Percentiles rank a stretch among this genome's conserved stretches.
These are phyloP conservation scores for Peromyscus aztecus DNA, from an alignment of 2,797 vertebrate genomes.

Conservation along the genomic window DNA sequence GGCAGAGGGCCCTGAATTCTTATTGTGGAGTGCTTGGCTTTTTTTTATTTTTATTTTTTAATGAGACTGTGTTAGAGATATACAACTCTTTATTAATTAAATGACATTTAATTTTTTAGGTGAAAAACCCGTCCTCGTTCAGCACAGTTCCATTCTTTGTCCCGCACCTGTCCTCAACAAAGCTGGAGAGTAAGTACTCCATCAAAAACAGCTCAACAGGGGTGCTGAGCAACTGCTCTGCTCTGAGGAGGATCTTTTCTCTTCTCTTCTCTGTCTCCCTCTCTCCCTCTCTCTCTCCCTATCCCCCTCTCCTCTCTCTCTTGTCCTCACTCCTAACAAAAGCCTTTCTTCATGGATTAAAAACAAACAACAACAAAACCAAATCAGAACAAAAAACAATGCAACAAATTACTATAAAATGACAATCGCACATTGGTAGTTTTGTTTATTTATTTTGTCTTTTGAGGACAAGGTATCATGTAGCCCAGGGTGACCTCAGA, in stretches of 20 bases:
- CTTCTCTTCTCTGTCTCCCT: background rate
- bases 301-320: accelerated
- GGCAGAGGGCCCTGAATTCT: background rate
- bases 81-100: constrained; percentile 46
- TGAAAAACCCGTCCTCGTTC: constrained; percentile 90
- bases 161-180: constrained; percentile 92
- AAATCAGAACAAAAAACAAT: background rate
- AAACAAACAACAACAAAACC: background rate
- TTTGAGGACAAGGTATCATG: background rate
- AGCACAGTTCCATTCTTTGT: constrained; percentile 92
- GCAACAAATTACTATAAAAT: constrained; percentile 9
- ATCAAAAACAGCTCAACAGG: constrained; percentile 25
- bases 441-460: background rate
- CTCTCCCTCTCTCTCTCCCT: no score
- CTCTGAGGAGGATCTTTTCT: background rate
- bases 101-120: constrained; percentile 88
- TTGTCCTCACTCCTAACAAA: background rate
- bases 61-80: background rate
- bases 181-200: constrained; percentile 94
- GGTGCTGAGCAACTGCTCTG: background rate
- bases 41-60: background rate
- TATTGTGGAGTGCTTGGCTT: background rate
- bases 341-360: background rate
- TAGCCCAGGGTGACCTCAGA: background rate
- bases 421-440: background rate